Evolutionary conservation across 2,888 invertebrate genomes (phyloP), one percentile per base, ranked within the genome.

Genomic region (Laothoe populi): DNA sequence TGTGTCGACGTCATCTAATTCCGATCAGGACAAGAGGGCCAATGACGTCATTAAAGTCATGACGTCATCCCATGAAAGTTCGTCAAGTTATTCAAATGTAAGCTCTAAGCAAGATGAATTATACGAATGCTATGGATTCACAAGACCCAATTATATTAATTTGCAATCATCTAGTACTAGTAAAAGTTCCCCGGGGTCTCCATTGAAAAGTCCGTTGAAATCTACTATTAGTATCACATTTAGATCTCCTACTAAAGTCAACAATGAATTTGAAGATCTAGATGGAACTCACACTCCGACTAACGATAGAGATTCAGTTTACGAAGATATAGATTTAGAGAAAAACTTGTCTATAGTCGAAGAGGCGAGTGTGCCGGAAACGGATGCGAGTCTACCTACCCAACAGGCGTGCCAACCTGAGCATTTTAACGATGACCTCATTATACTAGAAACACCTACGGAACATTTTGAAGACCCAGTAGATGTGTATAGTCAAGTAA

Each of bases 211-310:
- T 73, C 95, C 95, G 0, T 82, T 96, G 0, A 94, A 95, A 75
- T 95, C 96, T 1, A 96, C 96, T 0, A 96, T 96, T 24, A 96
- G 95, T 82, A 96, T 96, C 8, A 96, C 95, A 1, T 96, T 96
- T 77, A 90, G 95, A 76, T 95, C 95, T 3, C 96, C 96, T 0
- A 93, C 91, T 0, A 94, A 93, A 75, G 74, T 75, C 2, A 90
- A 79, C 79, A 53, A 53, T 11, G 87, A 94, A 46, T 94, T 93
- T 68, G 94, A 61, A 79, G 83, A 19, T 11, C 10, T 53, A 19
- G 53, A 53, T 11, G 53, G 53, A 19, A 53, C 16, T 16, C 31
- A 53, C 19, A 53, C 61, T 64, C 69, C 21, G 82, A 87, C 89
- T 0, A 88, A 86, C 0, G 89, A 90, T 62, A 87, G 93, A 60